phyloP scores from a whole-genome alignment of 2,113 vertebrate genomes.

The Carlito syrichta region DNA sequence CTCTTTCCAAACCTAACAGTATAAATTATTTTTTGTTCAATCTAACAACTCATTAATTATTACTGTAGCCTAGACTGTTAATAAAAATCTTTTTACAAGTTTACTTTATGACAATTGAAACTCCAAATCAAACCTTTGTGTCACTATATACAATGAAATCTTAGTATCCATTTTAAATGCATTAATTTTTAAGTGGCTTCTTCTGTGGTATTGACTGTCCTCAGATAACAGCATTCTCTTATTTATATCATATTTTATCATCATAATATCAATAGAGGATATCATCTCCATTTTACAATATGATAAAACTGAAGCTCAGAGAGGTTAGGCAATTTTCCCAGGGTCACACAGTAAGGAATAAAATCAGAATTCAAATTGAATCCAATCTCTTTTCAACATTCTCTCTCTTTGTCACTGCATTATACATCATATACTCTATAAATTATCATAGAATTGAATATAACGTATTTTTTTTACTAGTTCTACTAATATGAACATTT shows the following conservation, averaged over 20 bases:
- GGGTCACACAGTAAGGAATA: neutral
- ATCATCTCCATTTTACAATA: neutral
- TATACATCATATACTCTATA: neutral
- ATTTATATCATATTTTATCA: neutral
- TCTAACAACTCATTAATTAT: neutral
- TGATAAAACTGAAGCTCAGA: neutral
- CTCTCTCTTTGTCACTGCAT: neutral
- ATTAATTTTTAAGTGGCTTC: neutral
- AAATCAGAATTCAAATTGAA: neutral
- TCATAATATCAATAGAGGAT: neutral
- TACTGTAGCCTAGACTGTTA: neutral
- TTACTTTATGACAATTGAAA: neutral
- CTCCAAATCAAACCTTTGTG: neutral
- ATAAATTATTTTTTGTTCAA: constrained; percentile 1
- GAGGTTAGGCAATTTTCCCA: neutral
- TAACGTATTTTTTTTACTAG: neutral
- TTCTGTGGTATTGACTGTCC: neutral
- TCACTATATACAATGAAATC: neutral
- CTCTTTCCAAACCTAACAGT: neutral
- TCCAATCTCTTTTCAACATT: neutral
- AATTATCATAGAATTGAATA: neutral
- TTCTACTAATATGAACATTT: neutral
- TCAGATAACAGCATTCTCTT: neutral
- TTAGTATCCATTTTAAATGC: neutral
- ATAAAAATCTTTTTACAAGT: neutral